Evolutionary conservation across 2,888 invertebrate genomes (phyloP).

Genomic region (Cylindroiulus punctatus): DNA sequence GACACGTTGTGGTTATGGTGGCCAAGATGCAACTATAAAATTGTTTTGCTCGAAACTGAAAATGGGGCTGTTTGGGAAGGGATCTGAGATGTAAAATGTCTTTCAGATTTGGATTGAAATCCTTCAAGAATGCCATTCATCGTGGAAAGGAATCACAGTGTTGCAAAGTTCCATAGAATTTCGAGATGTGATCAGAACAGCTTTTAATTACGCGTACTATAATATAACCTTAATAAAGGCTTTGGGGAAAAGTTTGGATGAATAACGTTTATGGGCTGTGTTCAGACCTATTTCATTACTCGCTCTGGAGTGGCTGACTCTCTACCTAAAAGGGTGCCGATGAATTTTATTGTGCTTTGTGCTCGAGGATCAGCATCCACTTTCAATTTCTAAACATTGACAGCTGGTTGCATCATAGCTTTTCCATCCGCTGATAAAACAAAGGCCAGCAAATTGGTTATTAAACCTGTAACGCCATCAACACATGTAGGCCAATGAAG

Average conservation of each 20-base stretch:
- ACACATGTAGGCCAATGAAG: not conserved
- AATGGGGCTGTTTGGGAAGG: not conserved
- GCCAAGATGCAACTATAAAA: not conserved
- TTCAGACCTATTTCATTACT: not conserved
- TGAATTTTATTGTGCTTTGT: not conserved
- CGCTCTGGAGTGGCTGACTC: not conserved
- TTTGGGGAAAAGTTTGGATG: no score
- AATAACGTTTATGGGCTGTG: not conserved
- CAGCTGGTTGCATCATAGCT: not conserved
- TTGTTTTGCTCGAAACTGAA: not conserved
- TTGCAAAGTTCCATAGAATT: not conserved
- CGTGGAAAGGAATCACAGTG: not conserved
- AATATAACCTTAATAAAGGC: no score
- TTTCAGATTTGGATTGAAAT: not conserved
- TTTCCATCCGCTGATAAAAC: not conserved
- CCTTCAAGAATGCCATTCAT: not conserved
- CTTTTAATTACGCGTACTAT: no score
- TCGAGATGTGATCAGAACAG: no score
- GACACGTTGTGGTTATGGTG: not conserved
- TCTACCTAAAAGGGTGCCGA: not conserved
- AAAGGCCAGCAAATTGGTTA: not conserved
- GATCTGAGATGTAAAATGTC: not conserved
- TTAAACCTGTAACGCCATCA: not conserved
- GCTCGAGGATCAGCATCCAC: not conserved
- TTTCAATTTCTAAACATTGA: conserved; percentile 6